Evolutionary conservation across 2,113 vertebrate species (phyloP).

Genomic region (Hydrolagus affinis): DNA sequence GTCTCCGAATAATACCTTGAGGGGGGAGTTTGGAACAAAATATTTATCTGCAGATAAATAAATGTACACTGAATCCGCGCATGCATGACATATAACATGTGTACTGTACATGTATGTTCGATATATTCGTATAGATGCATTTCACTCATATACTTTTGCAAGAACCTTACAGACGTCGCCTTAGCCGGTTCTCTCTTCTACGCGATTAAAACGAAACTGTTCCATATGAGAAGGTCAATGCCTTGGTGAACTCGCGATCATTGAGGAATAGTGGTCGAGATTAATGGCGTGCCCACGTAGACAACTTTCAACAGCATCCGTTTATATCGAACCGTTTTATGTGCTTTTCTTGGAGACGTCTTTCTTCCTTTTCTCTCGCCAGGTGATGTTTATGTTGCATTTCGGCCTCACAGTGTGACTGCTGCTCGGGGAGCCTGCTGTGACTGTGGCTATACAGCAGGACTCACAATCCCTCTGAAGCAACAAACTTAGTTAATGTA

Average conservation of each 20-base stretch:
- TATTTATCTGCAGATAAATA: too few species aligned
- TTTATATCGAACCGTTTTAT: slow-evolving; percentile 36
- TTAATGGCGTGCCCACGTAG: slow-evolving; percentile 34
- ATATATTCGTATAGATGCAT: too few species aligned
- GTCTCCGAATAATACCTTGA: too few species aligned
- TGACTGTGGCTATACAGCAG: slow-evolving; percentile 48
- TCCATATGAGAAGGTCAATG: slow-evolving; percentile 18
- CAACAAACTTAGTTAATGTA: slow-evolving; percentile 12
- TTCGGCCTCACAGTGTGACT: slow-evolving; percentile 40
- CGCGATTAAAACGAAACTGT: not conserved
- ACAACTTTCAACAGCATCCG: slow-evolving; percentile 37
- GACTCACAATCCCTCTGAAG: slow-evolving; percentile 3
- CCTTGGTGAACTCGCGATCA: slow-evolving; percentile 30
- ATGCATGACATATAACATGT: too few species aligned
- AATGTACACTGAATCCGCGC: too few species aligned
- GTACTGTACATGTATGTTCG: too few species aligned
- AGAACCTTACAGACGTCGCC: too few species aligned
- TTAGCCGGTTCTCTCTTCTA: not conserved
- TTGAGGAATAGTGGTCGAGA: slow-evolving; percentile 31
- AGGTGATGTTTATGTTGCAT: slow-evolving; percentile 52
- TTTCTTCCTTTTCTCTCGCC: slow-evolving; percentile 33
- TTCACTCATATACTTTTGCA: too few species aligned
- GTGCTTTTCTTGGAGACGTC: slow-evolving; percentile 41
- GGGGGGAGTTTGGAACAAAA: too few species aligned
- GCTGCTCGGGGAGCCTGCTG: slow-evolving; percentile 52